phyloP scores from a whole-genome alignment of 2,888 invertebrate species.

The Agonopterix alstromeriana region DNA sequence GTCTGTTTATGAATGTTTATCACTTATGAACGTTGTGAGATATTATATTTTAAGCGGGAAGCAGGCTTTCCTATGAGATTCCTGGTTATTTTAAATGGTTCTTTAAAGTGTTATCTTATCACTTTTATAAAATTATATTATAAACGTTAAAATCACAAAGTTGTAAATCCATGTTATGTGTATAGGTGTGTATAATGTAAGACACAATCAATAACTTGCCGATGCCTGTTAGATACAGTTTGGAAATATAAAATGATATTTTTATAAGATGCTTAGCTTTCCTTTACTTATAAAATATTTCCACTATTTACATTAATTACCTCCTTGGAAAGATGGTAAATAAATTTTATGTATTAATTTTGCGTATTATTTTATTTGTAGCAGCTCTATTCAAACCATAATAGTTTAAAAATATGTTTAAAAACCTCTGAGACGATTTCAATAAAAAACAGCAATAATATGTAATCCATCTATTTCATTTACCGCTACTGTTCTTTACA shows the following conservation, averaged over 20 bases:
- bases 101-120: constrained; percentile 11
- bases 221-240: constrained; percentile 53
- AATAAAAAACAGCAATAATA: too few relatives aligned
- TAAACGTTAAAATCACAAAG: constrained; percentile 25
- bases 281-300: constrained; percentile 63
- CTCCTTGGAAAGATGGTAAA: constrained; percentile 55
- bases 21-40: constrained; percentile 14
- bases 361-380: constrained; percentile 11
- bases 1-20: constrained; percentile 13
- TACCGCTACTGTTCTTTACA: too few relatives aligned
- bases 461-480: too few relatives aligned
- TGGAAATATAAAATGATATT: constrained; percentile 60
- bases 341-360: constrained; percentile 62
- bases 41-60: neutral
- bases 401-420: too few relatives aligned
- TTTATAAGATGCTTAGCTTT: constrained; percentile 76
- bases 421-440: too few relatives aligned
- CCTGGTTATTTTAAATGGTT: constrained; percentile 9
- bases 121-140: constrained; percentile 27
- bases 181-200: constrained; percentile 23
- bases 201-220: constrained; percentile 39
- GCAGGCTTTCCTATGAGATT: neutral
- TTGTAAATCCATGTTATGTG: constrained; percentile 17
- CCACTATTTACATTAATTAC: constrained; percentile 67
- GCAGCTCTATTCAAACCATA: too few relatives aligned